A percentile compares a stretch with the other conserved stretches of the same genome.
phyloP scores from a whole-genome alignment of 2,888 invertebrate species.

The Pharmacophagus antenor region DNA sequence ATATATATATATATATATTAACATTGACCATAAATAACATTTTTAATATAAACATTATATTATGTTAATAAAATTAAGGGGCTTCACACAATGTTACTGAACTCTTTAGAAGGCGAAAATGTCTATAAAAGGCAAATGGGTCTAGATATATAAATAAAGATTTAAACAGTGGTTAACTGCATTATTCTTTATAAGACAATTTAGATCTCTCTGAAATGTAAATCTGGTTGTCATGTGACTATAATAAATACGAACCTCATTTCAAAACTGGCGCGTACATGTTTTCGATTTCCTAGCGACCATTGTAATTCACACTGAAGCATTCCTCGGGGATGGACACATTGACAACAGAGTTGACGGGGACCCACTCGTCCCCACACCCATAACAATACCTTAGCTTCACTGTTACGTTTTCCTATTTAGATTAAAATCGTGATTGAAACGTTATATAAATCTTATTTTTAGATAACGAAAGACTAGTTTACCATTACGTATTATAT shows the following conservation, averaged over 20 bases:
- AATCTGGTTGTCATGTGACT: conserved; percentile 1
- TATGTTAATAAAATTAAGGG: no score
- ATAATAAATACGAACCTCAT: conserved; percentile 28
- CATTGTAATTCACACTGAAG: conserved; percentile 32
- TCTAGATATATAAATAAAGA: no score
- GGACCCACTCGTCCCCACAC: conserved; percentile 4
- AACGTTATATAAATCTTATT: background rate
- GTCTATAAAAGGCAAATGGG: no score
- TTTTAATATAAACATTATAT: no score
- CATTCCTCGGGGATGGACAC: conserved; percentile 28
- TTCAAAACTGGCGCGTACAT: conserved; percentile 24
- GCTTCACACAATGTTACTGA: no score
- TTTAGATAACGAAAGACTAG: background rate
- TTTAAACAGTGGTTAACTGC: background rate
- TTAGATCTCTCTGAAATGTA: background rate
- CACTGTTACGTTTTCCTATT: conserved; percentile 19
- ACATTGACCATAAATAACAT: no score
- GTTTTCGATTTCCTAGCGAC: conserved; percentile 33
- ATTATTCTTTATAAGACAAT: background rate
- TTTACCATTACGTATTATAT: background rate
- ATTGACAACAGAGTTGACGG: conserved; percentile 31
- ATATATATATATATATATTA: no score
- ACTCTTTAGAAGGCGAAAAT: no score
- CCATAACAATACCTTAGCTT: conserved; percentile 18
- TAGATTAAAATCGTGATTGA: background rate